Evolutionary conservation across 1,140 invertebrate species (phyloP).

Genomic region (Berghia stephanieae): DNA sequence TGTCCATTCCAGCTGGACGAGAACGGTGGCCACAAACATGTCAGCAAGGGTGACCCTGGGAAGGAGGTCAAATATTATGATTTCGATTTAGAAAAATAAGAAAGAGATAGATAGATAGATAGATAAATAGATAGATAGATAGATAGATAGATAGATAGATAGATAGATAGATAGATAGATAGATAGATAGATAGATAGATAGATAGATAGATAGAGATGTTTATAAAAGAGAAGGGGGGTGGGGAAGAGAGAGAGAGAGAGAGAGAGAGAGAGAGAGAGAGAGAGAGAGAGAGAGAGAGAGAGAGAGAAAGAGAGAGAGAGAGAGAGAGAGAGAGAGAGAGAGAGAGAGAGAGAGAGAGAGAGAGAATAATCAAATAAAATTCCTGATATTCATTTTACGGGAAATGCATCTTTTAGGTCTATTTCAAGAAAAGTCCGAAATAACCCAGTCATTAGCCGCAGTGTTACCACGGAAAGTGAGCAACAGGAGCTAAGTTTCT

Average conservation of each 20-base stretch:
- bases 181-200: not conserved
- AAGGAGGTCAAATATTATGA: too few species aligned
- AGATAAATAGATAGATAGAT: too few species aligned
- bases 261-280: not conserved
- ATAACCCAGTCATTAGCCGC: too few species aligned
- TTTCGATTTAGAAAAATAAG: too few species aligned
- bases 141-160: not conserved
- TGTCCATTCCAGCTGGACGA: slow-evolving; percentile 46
- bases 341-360: not conserved
- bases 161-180: not conserved
- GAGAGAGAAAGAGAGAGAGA: not conserved
- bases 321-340: not conserved
- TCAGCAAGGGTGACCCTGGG: slow-evolving; percentile 52
- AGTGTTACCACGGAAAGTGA: too few species aligned
- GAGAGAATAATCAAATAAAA: slow-evolving; percentile 3
- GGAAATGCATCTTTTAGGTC: too few species aligned
- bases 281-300: slow-evolving; percentile 12
- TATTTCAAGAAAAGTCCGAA: too few species aligned
- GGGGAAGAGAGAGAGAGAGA: not conserved
- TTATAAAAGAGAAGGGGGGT: not conserved
- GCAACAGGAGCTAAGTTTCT: too few species aligned
- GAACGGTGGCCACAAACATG: slow-evolving; percentile 41
- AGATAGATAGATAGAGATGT: not conserved
- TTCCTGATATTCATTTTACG: not conserved
- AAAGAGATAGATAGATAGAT: too few species aligned